phyloP scores from a whole-genome alignment of 2,888 invertebrate species.

The Heliothis peltigera region DNA sequence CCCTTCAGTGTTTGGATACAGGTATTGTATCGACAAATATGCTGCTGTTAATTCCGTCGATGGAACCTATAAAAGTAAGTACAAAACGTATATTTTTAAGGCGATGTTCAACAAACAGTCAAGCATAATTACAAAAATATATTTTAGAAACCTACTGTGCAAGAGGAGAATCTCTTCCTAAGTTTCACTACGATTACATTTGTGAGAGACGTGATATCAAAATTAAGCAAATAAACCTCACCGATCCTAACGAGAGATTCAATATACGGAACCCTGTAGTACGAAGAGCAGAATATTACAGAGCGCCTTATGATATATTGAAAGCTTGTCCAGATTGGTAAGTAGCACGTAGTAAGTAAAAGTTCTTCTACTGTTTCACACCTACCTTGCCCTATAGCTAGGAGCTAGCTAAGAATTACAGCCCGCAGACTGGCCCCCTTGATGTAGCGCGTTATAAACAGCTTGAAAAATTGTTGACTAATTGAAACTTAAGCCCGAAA shows the following conservation, averaged over 20 bases:
- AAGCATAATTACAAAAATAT: background rate
- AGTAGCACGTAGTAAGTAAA: no score
- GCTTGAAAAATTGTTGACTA: no score
- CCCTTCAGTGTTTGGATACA: conserved; percentile 80
- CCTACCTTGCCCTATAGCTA: no score
- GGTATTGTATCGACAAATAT: conserved; percentile 83
- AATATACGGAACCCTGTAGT: conserved; percentile 84
- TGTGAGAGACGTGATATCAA: conserved; percentile 83
- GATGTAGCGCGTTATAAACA: no score
- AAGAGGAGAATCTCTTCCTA: conserved; percentile 80
- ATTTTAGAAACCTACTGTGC: conserved; percentile 81
- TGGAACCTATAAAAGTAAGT: conserved; percentile 83
- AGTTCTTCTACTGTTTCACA: no score
- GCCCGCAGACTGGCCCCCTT: no score
- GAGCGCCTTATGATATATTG: conserved; percentile 84
- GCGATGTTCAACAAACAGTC: no score
- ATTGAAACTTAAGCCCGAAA: background rate
- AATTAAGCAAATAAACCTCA: conserved; percentile 82
- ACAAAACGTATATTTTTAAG: background rate
- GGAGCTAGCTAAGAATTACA: no score
- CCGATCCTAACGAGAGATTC: conserved; percentile 85
- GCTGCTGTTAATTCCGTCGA: conserved; percentile 82
- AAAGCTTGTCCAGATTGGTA: conserved; percentile 87
- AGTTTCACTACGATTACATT: conserved; percentile 87
- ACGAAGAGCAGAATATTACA: conserved; percentile 84